Conservation (phyloP, 2,797 vertebrate species). For the Anniella stebbinsi region DNA sequence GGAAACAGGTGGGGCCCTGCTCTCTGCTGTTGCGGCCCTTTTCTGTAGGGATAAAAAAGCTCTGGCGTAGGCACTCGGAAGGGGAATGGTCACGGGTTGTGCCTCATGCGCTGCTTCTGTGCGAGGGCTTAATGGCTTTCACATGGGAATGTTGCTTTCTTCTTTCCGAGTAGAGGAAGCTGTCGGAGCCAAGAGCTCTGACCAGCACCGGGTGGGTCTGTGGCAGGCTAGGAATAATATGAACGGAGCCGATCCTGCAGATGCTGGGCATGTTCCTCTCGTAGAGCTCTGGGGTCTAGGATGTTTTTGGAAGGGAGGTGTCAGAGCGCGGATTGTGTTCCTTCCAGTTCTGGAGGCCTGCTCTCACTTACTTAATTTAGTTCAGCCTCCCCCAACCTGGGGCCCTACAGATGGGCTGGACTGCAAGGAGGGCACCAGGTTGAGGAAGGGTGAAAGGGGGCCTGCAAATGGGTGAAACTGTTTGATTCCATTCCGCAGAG, state of each 20-base stretch:
- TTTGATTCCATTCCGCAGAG: not conserved
- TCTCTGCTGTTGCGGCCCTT: not conserved
- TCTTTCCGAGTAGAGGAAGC: not conserved
- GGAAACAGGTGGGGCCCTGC: not conserved
- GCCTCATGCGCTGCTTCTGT: conserved; percentile 42
- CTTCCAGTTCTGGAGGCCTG: not conserved
- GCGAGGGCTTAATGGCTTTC: conserved; percentile 30
- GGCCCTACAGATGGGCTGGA: too few species aligned
- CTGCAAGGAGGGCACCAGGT: too few species aligned
- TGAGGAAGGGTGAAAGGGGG: too few species aligned
- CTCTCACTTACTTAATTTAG: not conserved
- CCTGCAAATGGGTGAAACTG: too few species aligned
- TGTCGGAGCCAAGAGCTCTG: accelerated
- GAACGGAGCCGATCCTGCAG: accelerated
- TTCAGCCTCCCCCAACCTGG: too few species aligned
- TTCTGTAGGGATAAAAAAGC: accelerated
- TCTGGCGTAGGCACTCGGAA: accelerated
- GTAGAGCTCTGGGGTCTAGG: not conserved
- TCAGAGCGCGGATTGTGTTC: too few species aligned
- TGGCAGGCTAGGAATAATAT: not conserved
- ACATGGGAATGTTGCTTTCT: not conserved
- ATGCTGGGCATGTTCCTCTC: not conserved
- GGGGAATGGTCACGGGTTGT: not conserved
- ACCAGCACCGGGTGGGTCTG: not conserved
- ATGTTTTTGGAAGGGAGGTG: not conserved